These are phyloP conservation scores for Rousettus leschenaultii DNA, from an alignment of 2,113 vertebrate species.

Conservation along the genomic window DNA sequence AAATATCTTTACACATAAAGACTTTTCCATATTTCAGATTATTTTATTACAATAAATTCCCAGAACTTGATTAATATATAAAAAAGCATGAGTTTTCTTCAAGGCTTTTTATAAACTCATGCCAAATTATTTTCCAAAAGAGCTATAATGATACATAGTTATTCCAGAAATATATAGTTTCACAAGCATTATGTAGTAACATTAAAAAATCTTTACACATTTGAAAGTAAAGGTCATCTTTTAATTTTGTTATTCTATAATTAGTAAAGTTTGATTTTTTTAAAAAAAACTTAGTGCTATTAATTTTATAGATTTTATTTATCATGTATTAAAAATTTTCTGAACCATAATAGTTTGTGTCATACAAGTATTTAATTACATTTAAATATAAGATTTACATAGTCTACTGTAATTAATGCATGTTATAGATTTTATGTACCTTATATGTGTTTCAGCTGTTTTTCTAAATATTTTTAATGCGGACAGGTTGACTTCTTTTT, in stretches of 20 bases:
- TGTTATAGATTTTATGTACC: not conserved
- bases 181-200: not conserved
- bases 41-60: not conserved
- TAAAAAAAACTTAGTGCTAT: not conserved
- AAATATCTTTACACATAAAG: not conserved
- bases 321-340: not conserved
- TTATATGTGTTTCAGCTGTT: not conserved
- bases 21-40: not conserved
- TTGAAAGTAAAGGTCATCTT: not conserved
- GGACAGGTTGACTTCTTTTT: not conserved
- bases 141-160: not conserved
- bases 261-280: not conserved
- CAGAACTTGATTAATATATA: not conserved
- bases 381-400: not conserved
- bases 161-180: not conserved
- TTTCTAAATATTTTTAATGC: conserved; percentile 23
- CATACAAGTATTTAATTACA: not conserved
- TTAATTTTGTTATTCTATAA: not conserved
- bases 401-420: not conserved
- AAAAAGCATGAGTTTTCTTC: not conserved
- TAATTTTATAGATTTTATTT: conserved; percentile 5
- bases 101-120: conserved; percentile 14
- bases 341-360: not conserved
- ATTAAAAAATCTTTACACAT: not conserved
- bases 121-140: not conserved